These are phyloP conservation scores for Dioctria linearis DNA, from an alignment of 2,888 invertebrate genomes.

Conservation along the genomic window DNA sequence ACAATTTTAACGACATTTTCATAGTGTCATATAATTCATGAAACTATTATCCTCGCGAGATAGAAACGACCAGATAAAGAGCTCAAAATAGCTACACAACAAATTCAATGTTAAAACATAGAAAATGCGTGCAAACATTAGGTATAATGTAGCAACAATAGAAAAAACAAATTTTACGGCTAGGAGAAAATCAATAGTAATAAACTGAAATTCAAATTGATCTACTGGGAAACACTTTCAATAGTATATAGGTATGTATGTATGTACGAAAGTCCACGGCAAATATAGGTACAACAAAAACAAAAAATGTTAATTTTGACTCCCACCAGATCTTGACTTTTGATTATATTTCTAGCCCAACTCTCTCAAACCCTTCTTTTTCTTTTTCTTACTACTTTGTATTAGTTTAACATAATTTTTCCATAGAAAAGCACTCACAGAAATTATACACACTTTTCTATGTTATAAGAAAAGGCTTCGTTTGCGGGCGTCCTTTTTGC, in stretches of 20 bases:
- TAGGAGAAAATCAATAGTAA: constrained; percentile 20
- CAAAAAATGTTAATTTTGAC: background rate
- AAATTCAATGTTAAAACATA: constrained; percentile 10
- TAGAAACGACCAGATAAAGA: background rate
- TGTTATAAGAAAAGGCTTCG: background rate
- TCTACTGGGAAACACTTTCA: constrained; percentile 11
- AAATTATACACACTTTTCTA: constrained; percentile 9
- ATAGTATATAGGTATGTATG: background rate
- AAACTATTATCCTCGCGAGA: background rate
- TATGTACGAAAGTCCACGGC: background rate
- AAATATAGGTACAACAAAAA: too few relatives aligned
- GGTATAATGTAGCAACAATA: constrained; percentile 5
- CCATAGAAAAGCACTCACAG: constrained; percentile 5
- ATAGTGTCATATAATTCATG: constrained; percentile 31
- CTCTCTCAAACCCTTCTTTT: background rate
- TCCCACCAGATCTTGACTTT: background rate
- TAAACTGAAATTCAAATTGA: constrained; percentile 31
- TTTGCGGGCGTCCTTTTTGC: constrained; percentile 25
- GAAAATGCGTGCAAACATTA: constrained; percentile 12
- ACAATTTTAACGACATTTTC: constrained; percentile 18
- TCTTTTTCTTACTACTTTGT: background rate
- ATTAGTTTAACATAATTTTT: constrained; percentile 39
- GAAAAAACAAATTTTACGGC: too few relatives aligned
- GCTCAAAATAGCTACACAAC: constrained; percentile 8
- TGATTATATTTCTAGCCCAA: background rate